These are phyloP conservation scores for Ligdia adustata DNA, from an alignment of 2,888 invertebrate genomes.

Conservation along the genomic window DNA sequence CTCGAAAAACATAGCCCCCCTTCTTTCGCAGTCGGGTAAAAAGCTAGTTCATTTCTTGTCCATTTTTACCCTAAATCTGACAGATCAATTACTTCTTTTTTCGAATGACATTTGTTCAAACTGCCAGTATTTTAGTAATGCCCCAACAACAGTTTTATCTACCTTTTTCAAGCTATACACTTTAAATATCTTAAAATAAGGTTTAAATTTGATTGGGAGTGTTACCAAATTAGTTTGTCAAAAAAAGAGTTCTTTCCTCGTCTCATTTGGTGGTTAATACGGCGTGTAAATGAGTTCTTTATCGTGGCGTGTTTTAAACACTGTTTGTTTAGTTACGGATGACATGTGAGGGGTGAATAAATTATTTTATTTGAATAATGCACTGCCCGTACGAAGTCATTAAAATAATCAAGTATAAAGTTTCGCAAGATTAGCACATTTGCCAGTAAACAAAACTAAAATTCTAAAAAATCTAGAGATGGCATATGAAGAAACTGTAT, in stretches of 20 bases:
- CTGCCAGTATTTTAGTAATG: constrained; percentile 62
- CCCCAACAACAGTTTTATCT: constrained; percentile 24
- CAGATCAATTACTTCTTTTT: constrained; percentile 72
- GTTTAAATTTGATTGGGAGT: constrained; percentile 24
- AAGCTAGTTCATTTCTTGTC: no score
- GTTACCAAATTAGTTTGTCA: constrained; percentile 34
- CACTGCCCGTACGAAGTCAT: neutral
- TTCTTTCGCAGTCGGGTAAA: no score
- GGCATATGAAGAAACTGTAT: no score
- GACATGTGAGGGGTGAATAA: constrained; percentile 69
- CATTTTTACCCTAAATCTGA: no score
- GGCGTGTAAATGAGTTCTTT: constrained; percentile 82
- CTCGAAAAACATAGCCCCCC: no score
- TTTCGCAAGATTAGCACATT: no score
- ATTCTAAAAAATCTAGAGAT: no score
- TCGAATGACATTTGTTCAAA: constrained; percentile 79
- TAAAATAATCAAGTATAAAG: neutral
- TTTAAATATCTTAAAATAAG: constrained; percentile 1
- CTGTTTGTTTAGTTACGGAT: constrained; percentile 67
- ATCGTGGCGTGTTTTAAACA: constrained; percentile 60
- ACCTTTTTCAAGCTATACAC: neutral
- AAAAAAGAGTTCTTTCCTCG: constrained; percentile 61
- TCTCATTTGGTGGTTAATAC: constrained; percentile 77
- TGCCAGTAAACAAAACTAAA: no score
- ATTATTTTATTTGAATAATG: constrained; percentile 51